Conservation (phyloP, 2,113 vertebrate genomes). For the Cinclus mexicanus region DNA sequence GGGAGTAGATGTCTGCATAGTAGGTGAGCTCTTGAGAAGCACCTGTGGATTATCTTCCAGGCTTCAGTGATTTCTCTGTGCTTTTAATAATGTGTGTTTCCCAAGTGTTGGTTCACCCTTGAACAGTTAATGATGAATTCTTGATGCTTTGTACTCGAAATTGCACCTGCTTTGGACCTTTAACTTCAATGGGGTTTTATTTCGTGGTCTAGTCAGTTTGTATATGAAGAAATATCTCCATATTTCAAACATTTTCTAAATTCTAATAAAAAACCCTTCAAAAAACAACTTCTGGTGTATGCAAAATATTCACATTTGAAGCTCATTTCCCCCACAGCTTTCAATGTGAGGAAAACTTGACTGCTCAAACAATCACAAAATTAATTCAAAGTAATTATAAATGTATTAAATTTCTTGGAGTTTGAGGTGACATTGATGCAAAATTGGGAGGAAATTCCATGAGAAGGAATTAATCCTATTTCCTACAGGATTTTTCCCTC, state of each 20-base stretch:
- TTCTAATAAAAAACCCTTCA: background rate
- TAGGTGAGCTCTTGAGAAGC: background rate
- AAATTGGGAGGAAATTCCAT: background rate
- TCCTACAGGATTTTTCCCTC: background rate
- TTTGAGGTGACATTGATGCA: background rate
- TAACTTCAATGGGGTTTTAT: background rate
- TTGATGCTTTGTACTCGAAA: background rate
- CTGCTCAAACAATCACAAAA: background rate
- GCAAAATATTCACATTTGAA: background rate
- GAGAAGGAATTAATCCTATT: background rate
- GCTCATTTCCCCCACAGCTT: background rate
- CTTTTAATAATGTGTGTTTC: background rate
- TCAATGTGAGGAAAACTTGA: background rate
- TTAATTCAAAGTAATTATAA: background rate
- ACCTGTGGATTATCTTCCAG: background rate
- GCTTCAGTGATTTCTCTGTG: background rate
- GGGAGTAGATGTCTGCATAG: background rate
- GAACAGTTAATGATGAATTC: background rate
- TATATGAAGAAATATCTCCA: background rate
- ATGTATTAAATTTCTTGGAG: background rate
- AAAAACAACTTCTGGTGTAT: background rate
- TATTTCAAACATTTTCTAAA: background rate
- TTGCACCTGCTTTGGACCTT: background rate
- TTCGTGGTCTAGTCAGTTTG: background rate
- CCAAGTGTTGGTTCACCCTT: background rate